phyloP scores from a whole-genome alignment of 1,140 invertebrate genomes.

The Apis laboriosa region DNA sequence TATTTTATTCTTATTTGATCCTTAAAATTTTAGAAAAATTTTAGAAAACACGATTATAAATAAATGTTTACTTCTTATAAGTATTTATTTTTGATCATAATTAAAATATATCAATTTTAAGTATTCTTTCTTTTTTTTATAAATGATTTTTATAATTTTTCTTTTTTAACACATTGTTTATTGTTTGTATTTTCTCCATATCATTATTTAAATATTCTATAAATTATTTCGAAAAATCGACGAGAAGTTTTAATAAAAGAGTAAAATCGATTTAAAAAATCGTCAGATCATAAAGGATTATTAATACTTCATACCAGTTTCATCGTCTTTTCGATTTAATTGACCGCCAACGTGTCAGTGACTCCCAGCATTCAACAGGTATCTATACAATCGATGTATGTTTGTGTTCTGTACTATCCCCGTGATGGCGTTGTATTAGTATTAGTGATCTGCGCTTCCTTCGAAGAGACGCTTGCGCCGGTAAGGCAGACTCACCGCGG shows the following conservation, averaged over 20 bases:
- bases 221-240: not conserved
- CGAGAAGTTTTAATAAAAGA: not conserved
- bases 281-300: not conserved
- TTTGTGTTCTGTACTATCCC: constrained; percentile 9
- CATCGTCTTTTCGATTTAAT: constrained; percentile 34
- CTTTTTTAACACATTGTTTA: not conserved
- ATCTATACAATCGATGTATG: constrained; percentile 48
- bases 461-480: constrained; percentile 39
- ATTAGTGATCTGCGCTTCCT: constrained; percentile 41
- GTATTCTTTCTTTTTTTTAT: not conserved
- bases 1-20: not conserved
- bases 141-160: not conserved
- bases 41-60: not conserved
- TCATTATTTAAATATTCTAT: not conserved
- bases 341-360: constrained; percentile 30
- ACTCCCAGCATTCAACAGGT: constrained; percentile 41
- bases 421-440: constrained; percentile 25
- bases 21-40: no score
- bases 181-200: not conserved
- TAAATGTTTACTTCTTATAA: no score
- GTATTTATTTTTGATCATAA: no score
- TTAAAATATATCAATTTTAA: not conserved
- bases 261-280: not conserved
- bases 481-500: constrained; percentile 23
- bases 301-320: not conserved